Percentiles rank a stretch among this genome's conserved stretches.
Conservation (phyloP, 2,113 vertebrate species). For the Bathybates hornii region DNA sequence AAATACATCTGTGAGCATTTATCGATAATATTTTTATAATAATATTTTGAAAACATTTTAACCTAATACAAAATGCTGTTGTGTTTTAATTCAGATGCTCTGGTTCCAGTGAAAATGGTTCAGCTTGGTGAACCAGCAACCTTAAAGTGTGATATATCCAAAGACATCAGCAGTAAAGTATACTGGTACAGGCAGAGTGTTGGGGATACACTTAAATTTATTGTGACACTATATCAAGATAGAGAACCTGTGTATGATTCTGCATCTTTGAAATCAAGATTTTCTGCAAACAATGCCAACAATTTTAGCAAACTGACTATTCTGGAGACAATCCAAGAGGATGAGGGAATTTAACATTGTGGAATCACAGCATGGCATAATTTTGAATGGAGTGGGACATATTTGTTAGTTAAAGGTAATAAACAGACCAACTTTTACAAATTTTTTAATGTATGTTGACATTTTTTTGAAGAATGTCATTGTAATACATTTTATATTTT, state of each 20-base stretch:
- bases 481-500: not conserved
- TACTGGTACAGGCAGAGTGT: slow-evolving; percentile 7
- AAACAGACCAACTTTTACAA: too few relatives aligned
- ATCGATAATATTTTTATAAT: not conserved
- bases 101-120: not conserved
- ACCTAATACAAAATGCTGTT: not conserved
- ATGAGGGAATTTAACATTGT: slow-evolving; percentile 14
- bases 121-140: not conserved
- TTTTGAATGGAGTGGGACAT: not conserved
- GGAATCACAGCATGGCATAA: not conserved
- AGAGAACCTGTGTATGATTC: accelerated
- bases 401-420: not conserved
- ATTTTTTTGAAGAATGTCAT: accelerated
- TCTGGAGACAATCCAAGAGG: not conserved
- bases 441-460: not conserved
- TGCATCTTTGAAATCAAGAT: not conserved
- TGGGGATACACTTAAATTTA: not conserved
- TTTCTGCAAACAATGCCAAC: not conserved
- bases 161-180: not conserved
- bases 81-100: not conserved
- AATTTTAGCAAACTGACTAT: not conserved
- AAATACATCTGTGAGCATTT: accelerated
- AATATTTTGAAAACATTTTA: too few relatives aligned
- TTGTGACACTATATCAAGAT: not conserved
- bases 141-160: not conserved